phyloP scores from a whole-genome alignment of 2,888 invertebrate species.

The Raillietiella orientalis region DNA sequence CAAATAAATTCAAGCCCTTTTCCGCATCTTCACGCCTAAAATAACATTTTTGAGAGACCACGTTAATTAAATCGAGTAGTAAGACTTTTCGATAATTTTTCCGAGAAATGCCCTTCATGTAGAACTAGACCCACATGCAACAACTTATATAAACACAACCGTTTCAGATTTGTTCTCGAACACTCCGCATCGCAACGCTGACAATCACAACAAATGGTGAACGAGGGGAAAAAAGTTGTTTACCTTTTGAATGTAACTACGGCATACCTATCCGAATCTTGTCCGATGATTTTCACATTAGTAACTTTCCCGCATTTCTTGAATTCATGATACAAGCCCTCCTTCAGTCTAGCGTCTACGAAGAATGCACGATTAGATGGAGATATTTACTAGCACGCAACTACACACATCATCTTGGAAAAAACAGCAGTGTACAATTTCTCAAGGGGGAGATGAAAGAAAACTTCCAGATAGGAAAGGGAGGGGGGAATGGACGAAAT shows the following conservation, averaged over 20 bases:
- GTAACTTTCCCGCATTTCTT: constrained; percentile 94
- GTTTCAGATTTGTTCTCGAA: too few species aligned
- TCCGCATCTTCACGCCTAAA: constrained; percentile 89
- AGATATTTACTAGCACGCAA: too few species aligned
- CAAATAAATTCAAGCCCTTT: constrained; percentile 75
- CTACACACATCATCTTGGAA: background rate
- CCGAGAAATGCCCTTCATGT: too few species aligned
- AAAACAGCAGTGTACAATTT: constrained; percentile 1
- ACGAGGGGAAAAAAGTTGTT: too few species aligned
- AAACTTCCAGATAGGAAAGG: constrained; percentile 1
- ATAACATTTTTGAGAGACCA: too few species aligned
- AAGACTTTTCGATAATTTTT: too few species aligned
- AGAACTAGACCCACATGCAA: too few species aligned
- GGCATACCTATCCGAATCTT: constrained; percentile 66
- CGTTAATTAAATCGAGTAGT: too few species aligned
- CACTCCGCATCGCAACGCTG: too few species aligned
- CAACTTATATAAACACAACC: too few species aligned
- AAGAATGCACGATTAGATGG: constrained; percentile 5
- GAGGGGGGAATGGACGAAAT: constrained; percentile 3
- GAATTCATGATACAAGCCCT: constrained; percentile 92
- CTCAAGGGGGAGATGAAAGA: background rate
- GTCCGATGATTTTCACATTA: constrained; percentile 73
- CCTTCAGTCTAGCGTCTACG: constrained; percentile 64
- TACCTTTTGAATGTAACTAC: constrained; percentile 76
- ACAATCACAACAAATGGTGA: too few species aligned